Base-by-base conservation (phyloP, 2,113 vertebrate species). In the Hoplias malabaricus region DNA sequence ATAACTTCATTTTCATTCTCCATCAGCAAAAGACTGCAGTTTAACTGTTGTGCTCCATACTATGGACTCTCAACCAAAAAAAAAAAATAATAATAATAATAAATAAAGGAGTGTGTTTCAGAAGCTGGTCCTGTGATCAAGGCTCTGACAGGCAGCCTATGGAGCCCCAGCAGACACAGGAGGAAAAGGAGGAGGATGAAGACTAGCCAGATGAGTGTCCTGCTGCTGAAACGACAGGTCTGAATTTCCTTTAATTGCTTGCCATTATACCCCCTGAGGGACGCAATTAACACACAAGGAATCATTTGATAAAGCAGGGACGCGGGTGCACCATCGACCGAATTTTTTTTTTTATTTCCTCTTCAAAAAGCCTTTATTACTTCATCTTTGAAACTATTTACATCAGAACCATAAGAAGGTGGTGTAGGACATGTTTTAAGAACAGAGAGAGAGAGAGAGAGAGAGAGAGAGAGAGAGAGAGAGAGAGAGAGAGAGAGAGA, bases 41-140 rank as follows among this genome's bases (percentile, higher is more conserved):
- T 78, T 74, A 82, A 79, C 59, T 78, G 80, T 75, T 71, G 66
- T 48, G 16, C 48, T n/a, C 25, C 71, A 70, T 70, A 75, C 56
- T 71, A 57, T 79, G 53, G 40, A 66, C 13, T 66, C 42, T 40
- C 40, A 74, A 53, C n/a, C 1, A 33, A 36, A 29, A 72, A 78
- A 73, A 73, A 66, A 19, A 1, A 36, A 33, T 4, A 63, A 62
- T 48, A 46, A 33, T 57, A 34, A 53, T 25, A 43, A n/a, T n/a
- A n/a, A n/a, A n/a, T 27, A 19, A 78, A 38, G 25, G 63, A 75
- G 50, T 54, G 16, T 43, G 38, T 79, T 71, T 76, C 43, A 19
- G 23, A 53, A 16, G 11, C 67, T 48, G 34, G 19, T 61, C 54
- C 19, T 62, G 59, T 67, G 57, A 81, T 67, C 62, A 23, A 38